phyloP scores from a whole-genome alignment of 2,113 vertebrate species.

The Urocynchramus pylzowi region DNA sequence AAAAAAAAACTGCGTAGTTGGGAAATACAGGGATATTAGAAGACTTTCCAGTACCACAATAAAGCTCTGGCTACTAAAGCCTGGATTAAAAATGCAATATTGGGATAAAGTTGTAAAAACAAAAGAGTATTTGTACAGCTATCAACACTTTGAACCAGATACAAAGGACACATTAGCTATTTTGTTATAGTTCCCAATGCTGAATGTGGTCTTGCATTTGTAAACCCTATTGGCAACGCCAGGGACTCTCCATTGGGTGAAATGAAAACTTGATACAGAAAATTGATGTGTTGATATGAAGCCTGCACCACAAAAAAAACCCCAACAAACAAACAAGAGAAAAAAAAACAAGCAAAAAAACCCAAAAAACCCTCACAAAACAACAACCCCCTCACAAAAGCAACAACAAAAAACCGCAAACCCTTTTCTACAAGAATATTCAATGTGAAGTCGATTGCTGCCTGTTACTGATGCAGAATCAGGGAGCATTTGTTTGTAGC shows the following conservation, averaged over 20 bases:
- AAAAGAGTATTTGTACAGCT: not conserved
- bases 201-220: not conserved
- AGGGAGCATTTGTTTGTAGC: not conserved
- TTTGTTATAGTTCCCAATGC: not conserved
- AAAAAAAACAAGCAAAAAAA: not conserved
- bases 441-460: not conserved
- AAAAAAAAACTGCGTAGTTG: not conserved
- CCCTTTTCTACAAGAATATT: not conserved
- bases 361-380: not conserved
- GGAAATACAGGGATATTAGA: not conserved
- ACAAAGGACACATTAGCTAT: not conserved
- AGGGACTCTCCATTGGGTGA: not conserved
- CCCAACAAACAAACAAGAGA: not conserved
- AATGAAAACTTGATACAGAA: not conserved
- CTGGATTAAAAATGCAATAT: not conserved
- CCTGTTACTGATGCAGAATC: not conserved
- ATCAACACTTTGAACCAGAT: not conserved
- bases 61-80: not conserved
- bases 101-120: not conserved
- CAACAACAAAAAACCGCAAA: not conserved
- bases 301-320: not conserved
- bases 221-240: not conserved
- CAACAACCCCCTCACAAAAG: not conserved
- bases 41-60: not conserved
- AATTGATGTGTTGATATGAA: not conserved